Conservation (phyloP, 1,140 invertebrate genomes). For the Stegodyphus dumicola region DNA sequence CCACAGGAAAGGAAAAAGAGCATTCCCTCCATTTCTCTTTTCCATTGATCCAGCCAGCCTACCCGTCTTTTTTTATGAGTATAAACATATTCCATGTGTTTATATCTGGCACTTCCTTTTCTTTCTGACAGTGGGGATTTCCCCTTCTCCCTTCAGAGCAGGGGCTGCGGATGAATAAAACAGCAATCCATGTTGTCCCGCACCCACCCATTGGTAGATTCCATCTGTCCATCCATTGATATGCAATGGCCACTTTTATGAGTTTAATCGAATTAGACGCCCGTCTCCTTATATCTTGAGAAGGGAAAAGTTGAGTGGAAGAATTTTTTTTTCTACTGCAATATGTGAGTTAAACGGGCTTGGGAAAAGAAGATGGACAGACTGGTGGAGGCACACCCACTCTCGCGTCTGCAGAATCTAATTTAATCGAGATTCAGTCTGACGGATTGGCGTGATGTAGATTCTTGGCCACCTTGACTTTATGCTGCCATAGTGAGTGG, state of each 20-base stretch:
- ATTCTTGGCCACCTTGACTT: too few relatives aligned
- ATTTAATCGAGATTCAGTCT: neutral
- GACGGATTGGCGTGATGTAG: neutral
- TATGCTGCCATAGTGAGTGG: too few relatives aligned
- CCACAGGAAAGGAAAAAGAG: neutral
- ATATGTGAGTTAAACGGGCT: neutral
- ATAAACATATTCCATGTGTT: neutral
- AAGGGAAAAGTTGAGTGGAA: neutral
- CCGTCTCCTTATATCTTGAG: neutral
- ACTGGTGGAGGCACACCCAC: neutral
- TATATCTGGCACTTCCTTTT: neutral
- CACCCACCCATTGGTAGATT: neutral
- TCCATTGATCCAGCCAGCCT: too few relatives aligned
- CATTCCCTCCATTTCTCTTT: too few relatives aligned
- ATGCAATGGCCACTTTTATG: slow-evolving; percentile 9
- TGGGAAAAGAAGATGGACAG: neutral
- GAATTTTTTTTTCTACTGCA: neutral
- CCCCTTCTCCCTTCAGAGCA: neutral
- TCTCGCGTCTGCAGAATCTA: neutral
- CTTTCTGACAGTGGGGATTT: neutral
- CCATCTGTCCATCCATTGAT: neutral
- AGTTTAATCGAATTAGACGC: slow-evolving; percentile 34
- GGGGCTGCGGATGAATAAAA: neutral
- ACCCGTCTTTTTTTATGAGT: neutral
- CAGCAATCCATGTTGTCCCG: neutral